Evolutionary conservation across 2,888 invertebrate species (phyloP).

Genomic region (Hydrotaea cyrtoneurina): DNA sequence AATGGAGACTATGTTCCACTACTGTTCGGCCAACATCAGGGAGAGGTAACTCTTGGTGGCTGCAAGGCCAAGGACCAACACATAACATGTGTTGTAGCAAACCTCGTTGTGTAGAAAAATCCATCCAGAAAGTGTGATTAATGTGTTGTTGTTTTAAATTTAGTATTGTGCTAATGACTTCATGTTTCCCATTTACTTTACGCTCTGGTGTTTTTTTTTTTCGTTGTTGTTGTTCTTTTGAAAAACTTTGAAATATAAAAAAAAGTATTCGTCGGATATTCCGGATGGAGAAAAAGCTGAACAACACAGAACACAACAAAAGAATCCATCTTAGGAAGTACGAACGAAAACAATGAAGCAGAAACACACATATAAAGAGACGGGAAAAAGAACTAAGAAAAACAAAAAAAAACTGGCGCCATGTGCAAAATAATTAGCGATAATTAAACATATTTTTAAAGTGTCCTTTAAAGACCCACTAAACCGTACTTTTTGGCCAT

Average conservation of each 20-base stretch:
- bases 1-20: too few relatives aligned
- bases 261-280: constrained; percentile 5
- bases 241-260: constrained; percentile 31
- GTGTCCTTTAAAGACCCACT: constrained; percentile 26
- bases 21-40: too few relatives aligned
- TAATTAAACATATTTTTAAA: constrained; percentile 42
- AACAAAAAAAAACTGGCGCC: constrained; percentile 18
- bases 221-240: not conserved
- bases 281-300: constrained; percentile 9
- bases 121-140: constrained; percentile 45
- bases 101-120: not conserved
- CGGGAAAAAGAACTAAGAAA: not conserved
- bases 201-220: not conserved
- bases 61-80: too few relatives aligned
- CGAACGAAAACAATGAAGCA: not conserved
- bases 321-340: constrained; percentile 31
- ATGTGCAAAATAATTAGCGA: constrained; percentile 43
- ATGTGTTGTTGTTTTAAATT: constrained; percentile 48
- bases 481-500: constrained; percentile 7
- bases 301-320: constrained; percentile 12
- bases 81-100: not conserved
- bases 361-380: not conserved
- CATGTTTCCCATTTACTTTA: constrained; percentile 22
- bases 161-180: constrained; percentile 54
- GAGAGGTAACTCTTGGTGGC: too few relatives aligned